Conservation (phyloP, 2,888 invertebrate genomes). For the Sesamia inferens region DNA sequence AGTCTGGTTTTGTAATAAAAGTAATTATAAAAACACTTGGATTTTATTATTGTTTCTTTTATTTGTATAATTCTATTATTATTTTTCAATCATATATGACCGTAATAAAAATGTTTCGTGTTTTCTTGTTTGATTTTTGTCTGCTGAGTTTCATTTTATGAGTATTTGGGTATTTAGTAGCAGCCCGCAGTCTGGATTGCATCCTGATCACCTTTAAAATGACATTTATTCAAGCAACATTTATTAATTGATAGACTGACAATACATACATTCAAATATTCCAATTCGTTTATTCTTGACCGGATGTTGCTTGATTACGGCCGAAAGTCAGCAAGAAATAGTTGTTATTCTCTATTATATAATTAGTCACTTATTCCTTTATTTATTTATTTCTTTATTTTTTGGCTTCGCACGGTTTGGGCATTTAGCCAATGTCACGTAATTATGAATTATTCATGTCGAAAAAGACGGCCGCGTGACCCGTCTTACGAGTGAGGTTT, state of each 20-base stretch:
- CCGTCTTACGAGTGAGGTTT: too few species aligned
- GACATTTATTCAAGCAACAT: not conserved
- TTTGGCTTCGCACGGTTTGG: too few species aligned
- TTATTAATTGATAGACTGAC: not conserved
- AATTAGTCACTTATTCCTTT: too few species aligned
- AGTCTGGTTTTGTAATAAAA: conserved; percentile 10
- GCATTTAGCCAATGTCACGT: too few species aligned
- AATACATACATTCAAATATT: not conserved
- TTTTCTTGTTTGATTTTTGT: not conserved
- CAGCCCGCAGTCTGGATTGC: not conserved
- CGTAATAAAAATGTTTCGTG: not conserved
- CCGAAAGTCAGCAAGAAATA: too few species aligned
- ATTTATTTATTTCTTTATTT: too few species aligned
- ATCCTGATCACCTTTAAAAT: not conserved
- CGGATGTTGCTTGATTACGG: not conserved
- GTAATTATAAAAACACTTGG: conserved; percentile 1
- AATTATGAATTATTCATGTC: too few species aligned
- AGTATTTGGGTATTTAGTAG: not conserved
- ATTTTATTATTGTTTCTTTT: conserved; percentile 10
- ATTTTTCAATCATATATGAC: not conserved
- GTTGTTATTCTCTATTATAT: too few species aligned
- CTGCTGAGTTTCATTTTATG: not conserved
- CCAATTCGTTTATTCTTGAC: too few species aligned
- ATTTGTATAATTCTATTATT: conserved; percentile 1
- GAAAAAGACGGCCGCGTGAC: too few species aligned